Evolutionary conservation across 2,888 invertebrate species (phyloP).

Genomic region (Omphaloscelis lunosa): DNA sequence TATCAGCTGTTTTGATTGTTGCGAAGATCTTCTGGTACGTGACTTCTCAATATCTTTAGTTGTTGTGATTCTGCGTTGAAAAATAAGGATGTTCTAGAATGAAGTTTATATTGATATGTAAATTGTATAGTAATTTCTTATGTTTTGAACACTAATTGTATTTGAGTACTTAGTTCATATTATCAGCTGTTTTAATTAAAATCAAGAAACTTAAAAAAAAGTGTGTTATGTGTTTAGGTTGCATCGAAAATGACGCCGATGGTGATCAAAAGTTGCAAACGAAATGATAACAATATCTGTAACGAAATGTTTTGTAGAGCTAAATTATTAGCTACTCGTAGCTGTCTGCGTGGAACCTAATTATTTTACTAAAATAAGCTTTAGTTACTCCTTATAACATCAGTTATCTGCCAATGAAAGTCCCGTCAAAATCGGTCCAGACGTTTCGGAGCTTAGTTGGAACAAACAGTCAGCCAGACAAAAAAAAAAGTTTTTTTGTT

Average conservation of each 20-base stretch:
- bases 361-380: too few relatives aligned
- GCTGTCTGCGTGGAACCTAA: too few relatives aligned
- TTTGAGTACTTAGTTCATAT: background rate
- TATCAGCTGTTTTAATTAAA: background rate
- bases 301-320: background rate
- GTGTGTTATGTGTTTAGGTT: too few relatives aligned
- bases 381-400: too few relatives aligned
- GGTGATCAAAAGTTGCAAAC: background rate
- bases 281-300: too few relatives aligned
- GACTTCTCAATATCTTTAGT: constrained; percentile 7
- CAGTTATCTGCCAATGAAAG: too few relatives aligned
- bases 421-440: too few relatives aligned
- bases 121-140: background rate
- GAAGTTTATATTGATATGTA: background rate
- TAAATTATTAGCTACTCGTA: too few relatives aligned
- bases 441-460: too few relatives aligned
- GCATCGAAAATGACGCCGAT: too few relatives aligned
- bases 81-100: constrained; percentile 21
- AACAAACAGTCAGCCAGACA: too few relatives aligned
- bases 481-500: too few relatives aligned
- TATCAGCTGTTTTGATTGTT: constrained; percentile 1
- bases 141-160: constrained; percentile 1
- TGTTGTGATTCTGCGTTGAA: constrained; percentile 5
- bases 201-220: background rate
- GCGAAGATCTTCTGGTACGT: background rate